Conservation (phyloP, 2,888 invertebrate species). For the Lasioglossum lativentre region DNA sequence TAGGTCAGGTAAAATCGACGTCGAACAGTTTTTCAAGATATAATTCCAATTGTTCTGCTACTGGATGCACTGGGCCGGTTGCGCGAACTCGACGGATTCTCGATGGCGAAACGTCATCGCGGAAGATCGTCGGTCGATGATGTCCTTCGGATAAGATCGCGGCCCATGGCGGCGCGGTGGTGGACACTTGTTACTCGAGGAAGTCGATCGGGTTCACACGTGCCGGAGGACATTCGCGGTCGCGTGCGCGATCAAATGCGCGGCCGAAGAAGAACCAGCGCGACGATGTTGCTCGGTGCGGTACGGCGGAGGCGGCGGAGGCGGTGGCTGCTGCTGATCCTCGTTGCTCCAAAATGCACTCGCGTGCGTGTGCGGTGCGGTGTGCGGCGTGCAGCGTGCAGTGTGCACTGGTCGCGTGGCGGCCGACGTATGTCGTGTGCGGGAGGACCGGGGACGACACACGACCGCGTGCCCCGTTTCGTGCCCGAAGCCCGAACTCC, state of each 20-base stretch:
- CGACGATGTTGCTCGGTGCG: constrained; percentile 23
- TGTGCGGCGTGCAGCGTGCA: background rate
- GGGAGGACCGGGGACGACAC: constrained; percentile 81
- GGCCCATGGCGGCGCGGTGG: constrained; percentile 1
- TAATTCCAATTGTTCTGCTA: background rate
- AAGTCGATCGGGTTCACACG: constrained; percentile 52
- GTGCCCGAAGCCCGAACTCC: constrained; percentile 71
- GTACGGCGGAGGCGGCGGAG: too few species aligned
- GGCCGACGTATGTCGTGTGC: constrained; percentile 85
- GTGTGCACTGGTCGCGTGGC: constrained; percentile 83
- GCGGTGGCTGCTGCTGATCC: constrained; percentile 17
- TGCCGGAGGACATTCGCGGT: constrained; percentile 67
- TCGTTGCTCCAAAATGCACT: constrained; percentile 40
- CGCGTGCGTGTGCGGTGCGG: constrained; percentile 73
- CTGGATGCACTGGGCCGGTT: background rate
- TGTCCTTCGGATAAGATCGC: constrained; percentile 23
- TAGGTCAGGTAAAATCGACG: background rate
- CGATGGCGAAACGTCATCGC: background rate
- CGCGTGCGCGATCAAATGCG: constrained; percentile 11
- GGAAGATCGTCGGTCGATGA: background rate
- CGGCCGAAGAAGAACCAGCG: constrained; percentile 46
- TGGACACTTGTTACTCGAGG: constrained; percentile 52
- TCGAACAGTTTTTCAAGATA: background rate
- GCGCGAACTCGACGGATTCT: background rate
- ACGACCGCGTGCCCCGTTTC: constrained; percentile 78